Base-by-base conservation (phyloP, 2,113 vertebrate species). In the Corythoichthys haematopterus region DNA sequence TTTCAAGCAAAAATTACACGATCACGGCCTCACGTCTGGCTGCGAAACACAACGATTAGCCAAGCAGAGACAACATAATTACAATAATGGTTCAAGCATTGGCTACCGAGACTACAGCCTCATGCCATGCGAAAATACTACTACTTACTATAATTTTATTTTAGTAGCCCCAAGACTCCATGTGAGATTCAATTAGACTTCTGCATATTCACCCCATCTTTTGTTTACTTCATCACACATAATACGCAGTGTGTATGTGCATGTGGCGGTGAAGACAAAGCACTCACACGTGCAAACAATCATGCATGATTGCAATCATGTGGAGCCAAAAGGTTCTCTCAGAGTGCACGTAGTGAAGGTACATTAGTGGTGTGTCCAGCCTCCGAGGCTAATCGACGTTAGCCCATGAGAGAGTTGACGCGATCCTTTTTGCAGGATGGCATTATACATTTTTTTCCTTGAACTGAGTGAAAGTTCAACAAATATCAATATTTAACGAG, bases 211-310 rank as follows among this genome's bases (percentile, higher is more conserved):
- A 15, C 33, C 33, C 12, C 33, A 20, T 20, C 6, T 10, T 57
- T 12, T 43, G 59, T 45, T 61, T n/a, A 45, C 59, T 43, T 43
- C 20, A 61, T 45, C 37, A 16, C 10, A 20, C 59, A 43, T 40
- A 7, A 43, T 40, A 40, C 57, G 4, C 35, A 37, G 40, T 66
- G 77, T 66, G 59, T 48, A 62, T 66, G 62, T 40, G 58, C n/a
- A 45, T n/a, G 58, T 59, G 61, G 10, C 51, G 1, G 43, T 4
- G 12, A 20, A 12, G 3, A 46, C 33, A 15, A 33, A 14, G 36
- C 63, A 67, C 51, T 59, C 76, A 80, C 88, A 89, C 83, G 83
- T 87, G 88, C 79, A 84, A 85, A 81, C 85, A 83, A 86, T 87
- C 83, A 77, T 55, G 9, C 74, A 76, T 87, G 84, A 88, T 89